These are phyloP conservation scores for Opisthograptis luteolata DNA, from an alignment of 2,888 invertebrate genomes.

Conservation along the genomic window DNA sequence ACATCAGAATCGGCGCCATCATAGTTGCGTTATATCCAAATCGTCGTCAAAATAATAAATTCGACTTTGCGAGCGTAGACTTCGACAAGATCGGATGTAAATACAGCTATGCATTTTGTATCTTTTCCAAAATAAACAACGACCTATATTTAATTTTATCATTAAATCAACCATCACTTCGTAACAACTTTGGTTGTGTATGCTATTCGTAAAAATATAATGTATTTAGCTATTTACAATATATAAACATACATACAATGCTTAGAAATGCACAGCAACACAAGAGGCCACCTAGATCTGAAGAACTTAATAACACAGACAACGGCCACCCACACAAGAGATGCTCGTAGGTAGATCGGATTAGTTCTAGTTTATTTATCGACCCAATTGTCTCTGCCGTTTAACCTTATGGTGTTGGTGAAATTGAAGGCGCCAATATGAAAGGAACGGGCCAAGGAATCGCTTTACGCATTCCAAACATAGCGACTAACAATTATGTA, in stretches of 20 bases:
- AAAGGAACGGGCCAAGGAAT: constrained; percentile 13
- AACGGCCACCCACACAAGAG: constrained; percentile 73
- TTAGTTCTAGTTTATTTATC: constrained; percentile 50
- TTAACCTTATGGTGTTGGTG: constrained; percentile 8
- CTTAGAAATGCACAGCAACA: constrained; percentile 83
- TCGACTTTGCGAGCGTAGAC: constrained; percentile 76
- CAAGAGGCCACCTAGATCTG: constrained; percentile 71
- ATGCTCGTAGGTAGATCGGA: constrained; percentile 52
- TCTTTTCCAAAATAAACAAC: constrained; percentile 80
- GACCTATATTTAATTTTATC: constrained; percentile 79
- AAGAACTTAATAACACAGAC: constrained; percentile 82
- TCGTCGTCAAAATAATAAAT: constrained; percentile 75
- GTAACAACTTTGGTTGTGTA: constrained; percentile 86
- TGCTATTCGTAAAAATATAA: constrained; percentile 84
- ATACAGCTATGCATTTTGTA: constrained; percentile 67
- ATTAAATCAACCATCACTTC: constrained; percentile 85
- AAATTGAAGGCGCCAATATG: constrained; percentile 22
- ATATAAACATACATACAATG: constrained; percentile 86
- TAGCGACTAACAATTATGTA: constrained; percentile 34
- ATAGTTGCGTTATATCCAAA: constrained; percentile 45
- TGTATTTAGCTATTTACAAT: constrained; percentile 82
- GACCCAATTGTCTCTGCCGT: constrained; percentile 1
- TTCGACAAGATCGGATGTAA: constrained; percentile 70
- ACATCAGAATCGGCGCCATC: too few species aligned
- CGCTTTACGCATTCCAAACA: constrained; percentile 41